Percentiles rank a stretch among this genome's conserved stretches.
phyloP scores from a whole-genome alignment of 2,113 vertebrate genomes.

The Corythornis cristatus region DNA sequence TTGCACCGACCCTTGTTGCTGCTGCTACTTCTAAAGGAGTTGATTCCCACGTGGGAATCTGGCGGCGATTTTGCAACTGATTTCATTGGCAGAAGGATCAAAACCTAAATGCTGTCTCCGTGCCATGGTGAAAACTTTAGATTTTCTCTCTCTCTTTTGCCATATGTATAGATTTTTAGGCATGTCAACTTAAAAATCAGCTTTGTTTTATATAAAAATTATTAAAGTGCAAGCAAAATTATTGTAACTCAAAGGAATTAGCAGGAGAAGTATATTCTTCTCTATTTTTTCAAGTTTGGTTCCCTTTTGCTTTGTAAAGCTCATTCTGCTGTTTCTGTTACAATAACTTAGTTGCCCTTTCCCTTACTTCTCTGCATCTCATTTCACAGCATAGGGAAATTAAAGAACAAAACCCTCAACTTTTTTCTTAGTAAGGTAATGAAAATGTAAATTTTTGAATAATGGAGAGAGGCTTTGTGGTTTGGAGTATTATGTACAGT shows the following conservation, averaged over 20 bases:
- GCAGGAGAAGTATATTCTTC: not conserved
- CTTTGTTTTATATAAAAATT: slow-evolving; percentile 49
- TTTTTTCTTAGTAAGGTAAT: not conserved
- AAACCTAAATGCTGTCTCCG: slow-evolving; percentile 47
- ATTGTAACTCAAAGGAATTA: slow-evolving; percentile 18
- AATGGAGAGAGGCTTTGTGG: not conserved
- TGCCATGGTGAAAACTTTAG: slow-evolving; percentile 36
- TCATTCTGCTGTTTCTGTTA: not conserved
- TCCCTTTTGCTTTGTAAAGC: not conserved
- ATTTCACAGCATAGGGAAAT: not conserved
- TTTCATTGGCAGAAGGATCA: slow-evolving; percentile 64
- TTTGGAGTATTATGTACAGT: not conserved
- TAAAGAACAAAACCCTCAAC: not conserved
- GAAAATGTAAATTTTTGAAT: slow-evolving; percentile 19
- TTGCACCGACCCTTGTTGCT: not conserved
- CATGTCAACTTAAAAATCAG: slow-evolving; percentile 44
- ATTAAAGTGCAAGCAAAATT: slow-evolving; percentile 53
- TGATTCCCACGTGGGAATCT: slow-evolving; percentile 12
- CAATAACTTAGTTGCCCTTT: not conserved
- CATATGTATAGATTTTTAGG: slow-evolving; percentile 49
- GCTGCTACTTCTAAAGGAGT: slow-evolving; percentile 24
- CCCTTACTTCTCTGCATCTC: not conserved
- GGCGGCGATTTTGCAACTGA: slow-evolving; percentile 14
- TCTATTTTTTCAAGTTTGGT: not conserved
- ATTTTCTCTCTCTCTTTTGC: slow-evolving; percentile 26